Conservation (phyloP, 1,140 invertebrate species). For the Bombus superbus region DNA sequence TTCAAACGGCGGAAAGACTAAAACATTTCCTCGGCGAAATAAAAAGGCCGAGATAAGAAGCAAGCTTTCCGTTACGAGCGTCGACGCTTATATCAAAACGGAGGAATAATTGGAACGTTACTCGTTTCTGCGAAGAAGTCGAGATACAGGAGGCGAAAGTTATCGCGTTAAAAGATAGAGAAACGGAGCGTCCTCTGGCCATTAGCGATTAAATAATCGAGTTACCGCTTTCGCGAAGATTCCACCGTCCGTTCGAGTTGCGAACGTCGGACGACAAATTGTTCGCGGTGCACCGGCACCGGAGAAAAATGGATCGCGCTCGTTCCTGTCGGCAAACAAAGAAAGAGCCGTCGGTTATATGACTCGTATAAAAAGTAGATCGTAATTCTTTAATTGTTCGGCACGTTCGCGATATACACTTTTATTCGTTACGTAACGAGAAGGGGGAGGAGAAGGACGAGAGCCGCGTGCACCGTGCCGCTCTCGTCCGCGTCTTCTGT, state of each 20-base stretch:
- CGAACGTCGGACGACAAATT: background rate
- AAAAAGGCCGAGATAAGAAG: background rate
- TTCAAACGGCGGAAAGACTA: background rate
- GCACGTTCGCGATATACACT: background rate
- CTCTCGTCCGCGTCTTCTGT: background rate
- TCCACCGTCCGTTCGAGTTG: background rate
- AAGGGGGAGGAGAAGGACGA: background rate
- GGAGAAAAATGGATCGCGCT: background rate
- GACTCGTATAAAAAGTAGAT: background rate
- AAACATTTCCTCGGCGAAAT: background rate
- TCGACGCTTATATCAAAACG: background rate
- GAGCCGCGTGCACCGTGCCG: background rate
- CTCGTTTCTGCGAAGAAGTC: background rate
- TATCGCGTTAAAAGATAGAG: background rate
- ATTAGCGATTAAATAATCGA: slow-evolving; percentile 19
- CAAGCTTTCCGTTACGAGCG: background rate
- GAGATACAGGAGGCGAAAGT: background rate
- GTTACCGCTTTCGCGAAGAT: slow-evolving; percentile 9
- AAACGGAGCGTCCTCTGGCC: background rate
- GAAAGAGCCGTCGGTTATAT: background rate
- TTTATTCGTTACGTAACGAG: slow-evolving; percentile 22
- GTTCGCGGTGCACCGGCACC: background rate
- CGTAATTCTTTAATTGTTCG: slow-evolving; percentile 23
- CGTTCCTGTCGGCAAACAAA: background rate
- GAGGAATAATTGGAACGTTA: background rate